Evolutionary conservation across 2,797 vertebrate genomes (phyloP), one percentile per base, ranked within the genome.

Genomic region (Harpagifer antarcticus): DNA sequence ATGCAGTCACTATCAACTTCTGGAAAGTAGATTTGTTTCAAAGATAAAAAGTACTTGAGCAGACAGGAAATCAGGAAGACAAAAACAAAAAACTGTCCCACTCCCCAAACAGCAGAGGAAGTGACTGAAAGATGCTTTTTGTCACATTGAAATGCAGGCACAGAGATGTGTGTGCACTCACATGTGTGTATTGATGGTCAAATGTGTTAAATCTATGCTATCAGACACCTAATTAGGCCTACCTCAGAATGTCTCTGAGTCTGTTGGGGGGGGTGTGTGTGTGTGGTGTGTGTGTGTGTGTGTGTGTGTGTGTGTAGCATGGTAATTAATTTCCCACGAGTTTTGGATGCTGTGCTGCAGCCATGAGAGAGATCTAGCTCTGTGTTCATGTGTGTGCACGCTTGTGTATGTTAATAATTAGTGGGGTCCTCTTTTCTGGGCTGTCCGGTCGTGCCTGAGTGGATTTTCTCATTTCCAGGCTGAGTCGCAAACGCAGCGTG

Each of bases 381-480:
- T 48, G 17, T 75, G 47, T 73, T 40, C 52, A n/a, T 76, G 53
- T 49, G 55, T 48, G 33, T 44, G 6, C n/a, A n/a, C 27, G 27
- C 43, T 45, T 82, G 79, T 82, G 62, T 72, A n/a, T 74, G 65
- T 86, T 82, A 79, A 83, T 91, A 82, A 86, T 88, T 83, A 83
- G 71, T 14, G 45, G 55, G 64, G 56, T 83, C 84, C 78, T 85
- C 56, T 79, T 84, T 72, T 72, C 80, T 76, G 79, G 63, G 76
- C 79, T 79, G 84, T 72, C 79, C 68, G 7, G 87, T 89, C 70
- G 45, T 79, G 90, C 89, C 79, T 80, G 86, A 91, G 76, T 88
- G 88, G 58, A 82, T 93, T 89, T 91, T 90, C 83, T 93, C 81
- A 93, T 93, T 93, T 92, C 72, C 71, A 88, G 85, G 80, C 76